Evolutionary conservation across 2,888 invertebrate species (phyloP).

Genomic region (Trichogramma dendrolimi): DNA sequence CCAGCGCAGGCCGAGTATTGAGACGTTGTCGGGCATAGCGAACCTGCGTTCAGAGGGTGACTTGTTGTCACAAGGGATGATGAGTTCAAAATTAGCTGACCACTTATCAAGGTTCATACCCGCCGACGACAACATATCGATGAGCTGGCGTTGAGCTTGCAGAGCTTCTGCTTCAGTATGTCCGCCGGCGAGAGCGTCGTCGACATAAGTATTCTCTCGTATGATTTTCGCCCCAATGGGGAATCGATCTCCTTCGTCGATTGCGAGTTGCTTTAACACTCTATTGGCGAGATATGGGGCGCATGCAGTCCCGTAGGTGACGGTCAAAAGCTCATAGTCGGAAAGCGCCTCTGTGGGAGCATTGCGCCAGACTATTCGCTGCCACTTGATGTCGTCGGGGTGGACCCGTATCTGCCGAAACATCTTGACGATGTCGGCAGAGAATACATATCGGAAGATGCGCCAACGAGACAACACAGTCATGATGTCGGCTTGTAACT

Average conservation of each 20-base stretch:
- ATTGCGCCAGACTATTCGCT: neutral
- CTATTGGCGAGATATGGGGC: neutral
- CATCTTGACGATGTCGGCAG: slow-evolving; percentile 3
- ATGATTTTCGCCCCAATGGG: neutral
- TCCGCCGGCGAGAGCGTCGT: too few species aligned
- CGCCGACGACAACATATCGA: too few species aligned
- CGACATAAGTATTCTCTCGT: too few species aligned
- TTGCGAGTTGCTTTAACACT: neutral
- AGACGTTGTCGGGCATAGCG: too few species aligned
- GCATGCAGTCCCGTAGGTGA: neutral
- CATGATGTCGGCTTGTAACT: neutral
- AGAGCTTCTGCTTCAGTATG: too few species aligned
- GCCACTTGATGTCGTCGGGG: neutral
- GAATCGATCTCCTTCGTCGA: neutral
- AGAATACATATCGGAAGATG: neutral
- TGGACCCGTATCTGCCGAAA: neutral
- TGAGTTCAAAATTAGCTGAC: too few species aligned
- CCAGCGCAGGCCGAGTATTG: too few species aligned
- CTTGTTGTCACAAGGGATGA: too few species aligned
- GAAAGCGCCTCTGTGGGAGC: neutral
- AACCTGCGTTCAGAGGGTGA: too few species aligned
- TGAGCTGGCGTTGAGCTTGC: too few species aligned
- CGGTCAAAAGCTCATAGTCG: neutral
- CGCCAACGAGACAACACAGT: neutral
- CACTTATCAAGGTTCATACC: too few species aligned